A percentile compares a stretch with the other conserved stretches of the same genome.
phyloP scores from a whole-genome alignment of 2,888 invertebrate species.

The Steromphala cineraria region DNA sequence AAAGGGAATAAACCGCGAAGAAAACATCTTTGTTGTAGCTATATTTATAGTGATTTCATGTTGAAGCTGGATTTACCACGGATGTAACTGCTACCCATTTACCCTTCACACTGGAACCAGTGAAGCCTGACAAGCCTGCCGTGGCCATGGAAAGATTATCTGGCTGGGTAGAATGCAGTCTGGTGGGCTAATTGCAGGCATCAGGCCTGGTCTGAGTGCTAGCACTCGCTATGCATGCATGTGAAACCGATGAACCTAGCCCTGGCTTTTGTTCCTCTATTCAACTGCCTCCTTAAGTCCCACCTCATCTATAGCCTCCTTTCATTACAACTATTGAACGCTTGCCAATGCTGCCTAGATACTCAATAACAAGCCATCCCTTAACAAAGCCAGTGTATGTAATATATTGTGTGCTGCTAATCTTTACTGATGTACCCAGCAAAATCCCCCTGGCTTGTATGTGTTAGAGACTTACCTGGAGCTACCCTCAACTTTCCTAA shows the following conservation, averaged over 20 bases:
- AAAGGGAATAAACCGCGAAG: slow-evolving; percentile 8
- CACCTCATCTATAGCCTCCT: not conserved
- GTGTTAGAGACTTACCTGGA: not conserved
- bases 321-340: slow-evolving; percentile 2
- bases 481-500: not conserved
- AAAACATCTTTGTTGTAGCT: not conserved
- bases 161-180: not conserved
- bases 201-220: not conserved
- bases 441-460: not conserved
- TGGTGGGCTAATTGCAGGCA: not conserved
- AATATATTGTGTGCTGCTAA: not conserved
- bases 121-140: not conserved
- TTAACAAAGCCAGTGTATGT: not conserved
- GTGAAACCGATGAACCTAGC: not conserved
- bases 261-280: not conserved
- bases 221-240: not conserved
- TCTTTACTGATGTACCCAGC: not conserved
- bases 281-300: not conserved
- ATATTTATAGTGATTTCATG: slow-evolving; percentile 8
- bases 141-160: slow-evolving; percentile 10
- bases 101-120: not conserved
- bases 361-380: slow-evolving; percentile 5
- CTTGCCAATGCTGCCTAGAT: not conserved
- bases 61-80: not conserved
- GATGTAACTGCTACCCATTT: slow-evolving; percentile 2